Percentiles rank a stretch among this genome's conserved stretches.
Conservation (phyloP, 2,113 vertebrate genomes). For the Vulpes lagopus region DNA sequence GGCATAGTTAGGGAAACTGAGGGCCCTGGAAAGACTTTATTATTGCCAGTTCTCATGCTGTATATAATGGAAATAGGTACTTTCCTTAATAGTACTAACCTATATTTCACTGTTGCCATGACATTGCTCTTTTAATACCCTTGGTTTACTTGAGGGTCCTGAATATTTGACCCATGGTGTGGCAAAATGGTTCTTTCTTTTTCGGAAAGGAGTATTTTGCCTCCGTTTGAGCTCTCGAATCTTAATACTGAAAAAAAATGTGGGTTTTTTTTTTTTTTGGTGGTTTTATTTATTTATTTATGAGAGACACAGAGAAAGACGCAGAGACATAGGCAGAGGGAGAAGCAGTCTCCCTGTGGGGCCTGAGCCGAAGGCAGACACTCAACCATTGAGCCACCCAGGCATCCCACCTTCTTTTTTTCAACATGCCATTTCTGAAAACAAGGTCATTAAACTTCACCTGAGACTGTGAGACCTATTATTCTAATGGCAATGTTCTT, state of each 20-base stretch:
- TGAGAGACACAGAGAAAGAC: too few relatives aligned
- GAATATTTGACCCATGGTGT: not conserved
- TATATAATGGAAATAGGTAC: not conserved
- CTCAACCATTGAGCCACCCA: too few relatives aligned
- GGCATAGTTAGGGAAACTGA: not conserved
- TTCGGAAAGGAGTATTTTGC: not conserved
- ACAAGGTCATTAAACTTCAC: slow-evolving; percentile 6
- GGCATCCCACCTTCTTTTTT: not conserved
- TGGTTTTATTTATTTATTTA: too few relatives aligned
- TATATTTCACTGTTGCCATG: not conserved
- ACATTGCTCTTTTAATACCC: not conserved
- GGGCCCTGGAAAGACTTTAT: not conserved
- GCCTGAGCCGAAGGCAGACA: too few relatives aligned
- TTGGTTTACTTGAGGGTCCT: not conserved
- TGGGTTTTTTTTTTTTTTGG: too few relatives aligned
- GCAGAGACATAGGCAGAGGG: too few relatives aligned
- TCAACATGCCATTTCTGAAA: not conserved
- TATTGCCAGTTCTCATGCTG: not conserved
- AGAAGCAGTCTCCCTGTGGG: too few relatives aligned
- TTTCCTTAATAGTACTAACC: not conserved
- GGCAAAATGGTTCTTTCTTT: not conserved
- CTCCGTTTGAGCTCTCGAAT: not conserved
- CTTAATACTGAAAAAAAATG: not conserved
- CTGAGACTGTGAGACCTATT: not conserved
- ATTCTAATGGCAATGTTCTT: slow-evolving; percentile 14